Evolutionary conservation across 2,797 vertebrate species (phyloP), one percentile per base, ranked within the genome.

Genomic region (Antrozous pallidus): DNA sequence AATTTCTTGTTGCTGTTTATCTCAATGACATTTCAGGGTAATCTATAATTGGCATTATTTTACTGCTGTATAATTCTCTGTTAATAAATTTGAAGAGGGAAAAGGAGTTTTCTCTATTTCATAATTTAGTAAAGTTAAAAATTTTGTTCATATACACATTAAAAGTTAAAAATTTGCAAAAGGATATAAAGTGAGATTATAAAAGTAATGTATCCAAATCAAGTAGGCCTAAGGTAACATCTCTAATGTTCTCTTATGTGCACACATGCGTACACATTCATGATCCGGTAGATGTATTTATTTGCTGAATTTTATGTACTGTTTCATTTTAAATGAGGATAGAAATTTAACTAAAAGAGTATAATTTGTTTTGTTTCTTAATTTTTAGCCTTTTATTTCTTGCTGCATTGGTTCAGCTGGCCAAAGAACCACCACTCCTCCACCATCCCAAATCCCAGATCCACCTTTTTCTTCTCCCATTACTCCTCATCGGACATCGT

Each of bases 331-430:
- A 84, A 96, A 80, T 31, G 82, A 8, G 49, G 28, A 42, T 74
- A 45, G 33, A 40, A 22, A 74, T 61, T 58, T 92, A 84, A 69
- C 80, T 95, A 45, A 94, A 95, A 56, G 92, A 83, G 5, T 90
- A 2, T 92, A 22, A 79, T 93, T 95, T 94, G 49, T 96, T 75
- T 90, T 91, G 31, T 96, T 84, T 28, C 0, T 78, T 78, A 70
- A 58, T 94, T 40, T 96, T 20, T 98, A 99, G 99, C 98, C 99
- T 36, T 99, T 99, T 92, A 99, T 98, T 47, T 99, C 98, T 88
- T 99, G 99, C 96, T 99, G 99, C 96, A 99, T 99, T 95, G 99
- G 99, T 97, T 99, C 99, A 47, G 99, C 99, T 63, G 99, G 99
- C 45, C 99, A 99, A 94, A 99, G 99, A 96, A 99, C 99, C 90